These are phyloP conservation scores for Nomada hirtipes DNA, from an alignment of 2,888 invertebrate species.

Conservation along the genomic window DNA sequence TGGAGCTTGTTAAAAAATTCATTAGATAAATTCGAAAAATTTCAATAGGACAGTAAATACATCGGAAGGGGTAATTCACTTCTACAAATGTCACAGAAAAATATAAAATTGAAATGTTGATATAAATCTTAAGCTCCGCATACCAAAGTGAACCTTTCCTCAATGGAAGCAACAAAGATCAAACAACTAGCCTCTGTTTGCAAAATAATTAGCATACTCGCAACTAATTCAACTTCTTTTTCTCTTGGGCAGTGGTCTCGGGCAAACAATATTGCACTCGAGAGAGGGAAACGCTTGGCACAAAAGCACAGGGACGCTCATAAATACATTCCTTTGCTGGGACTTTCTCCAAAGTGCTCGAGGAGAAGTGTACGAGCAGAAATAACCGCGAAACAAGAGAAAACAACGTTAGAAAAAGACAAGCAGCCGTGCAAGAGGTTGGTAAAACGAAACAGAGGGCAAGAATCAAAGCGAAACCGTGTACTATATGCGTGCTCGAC, in stretches of 20 bases:
- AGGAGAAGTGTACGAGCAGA: background rate
- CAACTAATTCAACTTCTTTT: background rate
- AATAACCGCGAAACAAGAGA: constrained; percentile 3
- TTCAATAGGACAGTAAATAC: no score
- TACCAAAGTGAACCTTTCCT: background rate
- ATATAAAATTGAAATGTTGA: no score
- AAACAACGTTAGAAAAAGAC: constrained; percentile 19
- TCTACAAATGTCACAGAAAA: no score
- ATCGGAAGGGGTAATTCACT: no score
- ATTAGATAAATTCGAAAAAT: no score
- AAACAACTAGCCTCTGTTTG: background rate
- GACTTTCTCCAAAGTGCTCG: constrained; percentile 38
- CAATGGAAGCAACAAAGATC: background rate
- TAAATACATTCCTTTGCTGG: constrained; percentile 37
- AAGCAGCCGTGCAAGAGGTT: background rate
- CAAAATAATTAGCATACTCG: constrained; percentile 6
- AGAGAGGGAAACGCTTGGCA: background rate
- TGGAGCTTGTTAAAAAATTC: no score
- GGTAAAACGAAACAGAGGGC: constrained; percentile 16
- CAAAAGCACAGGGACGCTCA: constrained; percentile 33
- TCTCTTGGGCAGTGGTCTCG: background rate
- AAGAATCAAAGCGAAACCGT: constrained; percentile 14
- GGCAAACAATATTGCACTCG: constrained; percentile 16
- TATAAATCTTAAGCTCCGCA: background rate
- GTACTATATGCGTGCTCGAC: background rate